Conservation (phyloP, 92 coral and sea anemone genomes). For the Heteractis magnifica region DNA sequence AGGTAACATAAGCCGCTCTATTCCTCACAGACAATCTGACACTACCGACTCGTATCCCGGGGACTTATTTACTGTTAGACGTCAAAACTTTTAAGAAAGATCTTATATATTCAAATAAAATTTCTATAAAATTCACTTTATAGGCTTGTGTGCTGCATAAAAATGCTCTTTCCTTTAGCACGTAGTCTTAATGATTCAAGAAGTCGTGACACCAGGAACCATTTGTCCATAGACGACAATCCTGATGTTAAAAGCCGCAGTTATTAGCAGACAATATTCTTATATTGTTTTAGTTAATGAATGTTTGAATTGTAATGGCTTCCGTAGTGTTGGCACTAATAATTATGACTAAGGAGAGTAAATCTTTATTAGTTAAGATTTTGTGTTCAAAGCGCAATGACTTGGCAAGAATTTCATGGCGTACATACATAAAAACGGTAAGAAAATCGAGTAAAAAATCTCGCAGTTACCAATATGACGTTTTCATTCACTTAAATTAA, state of each 20-base stretch:
- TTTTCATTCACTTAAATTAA: neutral
- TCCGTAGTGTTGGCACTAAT: neutral
- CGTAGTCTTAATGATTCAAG: neutral
- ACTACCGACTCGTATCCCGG: too few species aligned
- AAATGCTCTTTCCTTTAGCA: neutral
- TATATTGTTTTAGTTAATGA: neutral
- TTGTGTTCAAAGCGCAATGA: neutral
- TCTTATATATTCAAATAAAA: neutral
- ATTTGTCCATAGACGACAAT: neutral
- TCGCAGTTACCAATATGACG: neutral
- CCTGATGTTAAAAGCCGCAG: neutral
- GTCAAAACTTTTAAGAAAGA: too few species aligned
- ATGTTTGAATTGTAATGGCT: neutral
- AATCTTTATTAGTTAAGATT: neutral
- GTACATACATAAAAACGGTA: neutral
- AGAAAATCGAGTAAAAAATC: neutral
- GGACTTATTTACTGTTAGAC: too few species aligned
- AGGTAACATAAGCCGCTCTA: too few species aligned
- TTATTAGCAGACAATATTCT: neutral
- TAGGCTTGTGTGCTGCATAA: neutral
- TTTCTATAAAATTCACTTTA: neutral
- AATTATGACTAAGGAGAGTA: neutral
- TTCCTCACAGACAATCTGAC: too few species aligned
- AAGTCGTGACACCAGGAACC: neutral
- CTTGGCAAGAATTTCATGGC: neutral